A percentile compares a stretch with the other conserved stretches of the same genome.
phyloP scores from a whole-genome alignment of 2,797 vertebrate genomes.

The Percopsis omiscomaycus region DNA sequence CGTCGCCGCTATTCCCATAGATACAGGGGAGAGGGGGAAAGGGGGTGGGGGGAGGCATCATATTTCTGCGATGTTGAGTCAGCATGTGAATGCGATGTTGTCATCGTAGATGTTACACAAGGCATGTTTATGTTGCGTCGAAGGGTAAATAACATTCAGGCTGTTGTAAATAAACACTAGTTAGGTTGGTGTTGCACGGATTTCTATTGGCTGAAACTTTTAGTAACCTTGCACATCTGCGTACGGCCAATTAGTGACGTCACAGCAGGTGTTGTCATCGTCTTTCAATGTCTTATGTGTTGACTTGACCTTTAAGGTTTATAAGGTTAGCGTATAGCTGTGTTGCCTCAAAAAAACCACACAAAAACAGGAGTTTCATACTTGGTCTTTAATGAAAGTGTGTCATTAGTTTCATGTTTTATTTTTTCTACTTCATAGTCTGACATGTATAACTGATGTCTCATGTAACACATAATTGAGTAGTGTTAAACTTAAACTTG shows the following conservation, averaged over 20 bases:
- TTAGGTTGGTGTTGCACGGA: too few species aligned
- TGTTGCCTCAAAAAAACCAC: not conserved
- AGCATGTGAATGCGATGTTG: constrained; percentile 62
- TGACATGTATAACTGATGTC: not conserved
- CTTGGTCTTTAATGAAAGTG: not conserved
- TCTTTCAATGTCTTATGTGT: too few species aligned
- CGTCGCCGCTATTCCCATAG: constrained; percentile 55
- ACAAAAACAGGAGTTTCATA: constrained; percentile 6
- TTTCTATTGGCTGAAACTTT: too few species aligned
- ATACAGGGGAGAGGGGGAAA: constrained; percentile 55
- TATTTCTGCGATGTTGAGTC: constrained; percentile 69
- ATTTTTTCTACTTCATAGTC: not conserved
- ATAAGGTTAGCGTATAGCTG: not conserved
- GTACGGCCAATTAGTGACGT: too few species aligned
- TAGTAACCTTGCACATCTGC: too few species aligned
- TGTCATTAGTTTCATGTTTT: not conserved
- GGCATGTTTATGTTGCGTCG: constrained; percentile 18
- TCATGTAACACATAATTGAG: not conserved
- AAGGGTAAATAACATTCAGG: too few species aligned
- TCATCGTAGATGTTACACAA: constrained; percentile 54
- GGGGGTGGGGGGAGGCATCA: constrained; percentile 37
- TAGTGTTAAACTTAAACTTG: too few species aligned
- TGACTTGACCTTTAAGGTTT: too few species aligned
- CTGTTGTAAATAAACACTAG: too few species aligned
- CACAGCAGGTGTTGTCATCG: too few species aligned